Conservation (phyloP, 2,113 vertebrate species). For the Calonectris borealis region DNA sequence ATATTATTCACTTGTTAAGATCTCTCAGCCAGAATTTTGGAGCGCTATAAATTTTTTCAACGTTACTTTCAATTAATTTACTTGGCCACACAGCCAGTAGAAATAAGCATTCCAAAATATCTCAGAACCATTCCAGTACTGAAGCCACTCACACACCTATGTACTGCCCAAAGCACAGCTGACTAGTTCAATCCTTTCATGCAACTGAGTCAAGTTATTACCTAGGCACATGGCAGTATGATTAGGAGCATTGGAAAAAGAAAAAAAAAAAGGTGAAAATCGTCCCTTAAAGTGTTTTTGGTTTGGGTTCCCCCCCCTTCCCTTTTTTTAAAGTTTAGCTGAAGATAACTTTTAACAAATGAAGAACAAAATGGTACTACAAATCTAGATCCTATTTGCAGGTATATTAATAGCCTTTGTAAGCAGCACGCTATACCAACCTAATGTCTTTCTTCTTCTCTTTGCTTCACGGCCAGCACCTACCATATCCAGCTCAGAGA, state of each 20-base stretch:
- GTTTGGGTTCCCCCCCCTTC: too few relatives aligned
- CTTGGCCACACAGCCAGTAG: neutral
- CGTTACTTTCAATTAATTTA: neutral
- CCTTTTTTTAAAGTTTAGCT: neutral
- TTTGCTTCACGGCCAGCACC: constrained; percentile 95
- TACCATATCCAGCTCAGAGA: constrained; percentile 91
- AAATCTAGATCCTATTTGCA: neutral
- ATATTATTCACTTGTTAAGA: neutral
- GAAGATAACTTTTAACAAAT: neutral
- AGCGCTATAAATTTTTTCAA: neutral
- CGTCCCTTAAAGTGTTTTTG: neutral
- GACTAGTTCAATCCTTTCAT: neutral
- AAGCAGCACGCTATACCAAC: constrained; percentile 64
- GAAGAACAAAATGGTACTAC: neutral
- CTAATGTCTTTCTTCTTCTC: constrained; percentile 93
- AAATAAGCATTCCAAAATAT: neutral
- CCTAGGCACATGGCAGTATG: neutral
- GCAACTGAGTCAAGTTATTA: neutral
- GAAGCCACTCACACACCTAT: neutral
- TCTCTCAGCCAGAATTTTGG: neutral
- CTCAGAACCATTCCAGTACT: neutral
- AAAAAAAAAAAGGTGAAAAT: neutral
- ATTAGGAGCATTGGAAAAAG: neutral
- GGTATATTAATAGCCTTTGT: neutral
- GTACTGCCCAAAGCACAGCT: neutral